Conservation (phyloP, 2,113 vertebrate species). For the Empidonax alnorum region DNA sequence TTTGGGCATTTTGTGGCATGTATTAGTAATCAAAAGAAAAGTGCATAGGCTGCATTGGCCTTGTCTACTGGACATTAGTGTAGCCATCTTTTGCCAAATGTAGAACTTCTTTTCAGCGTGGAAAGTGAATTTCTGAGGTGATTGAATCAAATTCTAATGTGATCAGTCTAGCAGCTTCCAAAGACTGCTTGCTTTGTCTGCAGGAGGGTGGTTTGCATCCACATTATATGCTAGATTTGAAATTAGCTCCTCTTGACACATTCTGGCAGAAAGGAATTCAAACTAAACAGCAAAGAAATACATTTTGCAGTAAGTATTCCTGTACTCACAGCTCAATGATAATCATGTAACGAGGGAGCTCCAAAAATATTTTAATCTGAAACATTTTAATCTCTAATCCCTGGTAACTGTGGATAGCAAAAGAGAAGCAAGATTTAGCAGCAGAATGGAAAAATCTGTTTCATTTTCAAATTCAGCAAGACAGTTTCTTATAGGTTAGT, state of each 20-base stretch:
- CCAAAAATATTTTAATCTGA: conserved; percentile 6
- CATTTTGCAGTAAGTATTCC: neutral
- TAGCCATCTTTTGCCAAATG: neutral
- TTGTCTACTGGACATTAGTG: neutral
- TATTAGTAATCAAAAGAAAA: neutral
- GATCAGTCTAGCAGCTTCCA: conserved; percentile 7
- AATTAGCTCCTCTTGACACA: neutral
- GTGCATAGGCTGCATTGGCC: neutral
- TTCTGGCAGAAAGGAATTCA: conserved; percentile 20
- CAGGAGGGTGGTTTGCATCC: neutral
- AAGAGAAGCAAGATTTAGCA: neutral
- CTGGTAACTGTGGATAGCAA: neutral
- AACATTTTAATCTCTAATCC: conserved; percentile 41
- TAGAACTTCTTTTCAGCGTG: neutral
- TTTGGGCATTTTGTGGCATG: neutral
- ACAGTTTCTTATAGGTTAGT: neutral
- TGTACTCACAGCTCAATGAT: neutral
- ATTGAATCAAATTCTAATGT: neutral
- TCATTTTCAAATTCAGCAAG: conserved; percentile 4
- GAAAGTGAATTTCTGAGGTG: neutral
- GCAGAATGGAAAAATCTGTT: neutral
- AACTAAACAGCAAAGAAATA: neutral
- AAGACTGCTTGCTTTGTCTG: neutral
- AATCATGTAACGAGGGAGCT: neutral
- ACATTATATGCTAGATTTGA: neutral